A percentile compares a stretch with the other conserved stretches of the same genome.
These are phyloP conservation scores for Saccopteryx leptura DNA, from an alignment of 2,113 vertebrate species.

Conservation along the genomic window DNA sequence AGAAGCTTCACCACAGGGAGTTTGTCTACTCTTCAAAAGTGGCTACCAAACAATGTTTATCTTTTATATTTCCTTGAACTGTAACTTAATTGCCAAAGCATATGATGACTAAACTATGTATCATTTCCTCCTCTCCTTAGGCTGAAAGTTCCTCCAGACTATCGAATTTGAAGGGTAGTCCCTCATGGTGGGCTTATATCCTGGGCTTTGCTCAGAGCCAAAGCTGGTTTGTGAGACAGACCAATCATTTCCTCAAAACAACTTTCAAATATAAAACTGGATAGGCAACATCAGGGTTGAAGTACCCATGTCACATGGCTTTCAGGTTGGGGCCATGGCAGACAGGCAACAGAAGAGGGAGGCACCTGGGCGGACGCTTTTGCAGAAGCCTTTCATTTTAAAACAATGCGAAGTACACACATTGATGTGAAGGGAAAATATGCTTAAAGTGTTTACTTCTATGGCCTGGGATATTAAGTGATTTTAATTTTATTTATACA, in stretches of 20 bases:
- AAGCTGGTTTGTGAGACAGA: background rate
- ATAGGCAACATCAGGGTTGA: background rate
- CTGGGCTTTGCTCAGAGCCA: background rate
- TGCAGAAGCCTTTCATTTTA: background rate
- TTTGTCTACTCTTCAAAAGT: slow-evolving; percentile 55
- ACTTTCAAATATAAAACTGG: background rate
- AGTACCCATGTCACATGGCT: background rate
- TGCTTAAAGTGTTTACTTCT: slow-evolving; percentile 18
- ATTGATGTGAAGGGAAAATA: background rate
- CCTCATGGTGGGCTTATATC: background rate
- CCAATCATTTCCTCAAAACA: background rate
- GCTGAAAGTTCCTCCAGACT: background rate
- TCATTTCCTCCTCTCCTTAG: slow-evolving; percentile 53
- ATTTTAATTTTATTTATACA: slow-evolving; percentile 14
- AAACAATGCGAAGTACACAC: background rate
- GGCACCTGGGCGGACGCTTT: background rate
- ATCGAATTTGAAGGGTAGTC: background rate
- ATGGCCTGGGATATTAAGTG: background rate
- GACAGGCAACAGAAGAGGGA: background rate
- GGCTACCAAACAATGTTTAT: background rate
- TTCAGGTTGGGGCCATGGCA: background rate
- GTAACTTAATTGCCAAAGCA: slow-evolving; percentile 53
- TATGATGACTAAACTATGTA: slow-evolving; percentile 47
- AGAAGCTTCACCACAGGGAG: background rate
- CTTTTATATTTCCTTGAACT: slow-evolving; percentile 65